A percentile compares a stretch with the other conserved stretches of the same genome.
phyloP scores from a whole-genome alignment of 2,113 vertebrate species.

The Ivindomyrus marchei region DNA sequence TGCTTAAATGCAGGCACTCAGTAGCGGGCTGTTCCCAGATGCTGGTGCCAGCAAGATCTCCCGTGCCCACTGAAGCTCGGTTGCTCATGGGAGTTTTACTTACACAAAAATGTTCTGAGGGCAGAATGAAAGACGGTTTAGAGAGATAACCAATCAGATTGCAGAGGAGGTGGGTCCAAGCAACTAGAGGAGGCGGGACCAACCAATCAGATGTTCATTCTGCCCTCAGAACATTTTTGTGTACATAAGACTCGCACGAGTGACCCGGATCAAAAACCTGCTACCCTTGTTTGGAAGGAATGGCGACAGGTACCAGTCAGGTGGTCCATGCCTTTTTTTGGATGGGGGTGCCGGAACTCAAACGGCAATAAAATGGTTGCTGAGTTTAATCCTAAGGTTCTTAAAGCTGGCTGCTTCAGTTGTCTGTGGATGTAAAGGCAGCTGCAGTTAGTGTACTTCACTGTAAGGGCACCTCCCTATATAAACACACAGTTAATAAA shows the following conservation, averaged over 20 bases:
- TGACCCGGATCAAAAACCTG: background rate
- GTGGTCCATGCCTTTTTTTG: background rate
- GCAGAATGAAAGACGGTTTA: too few species aligned
- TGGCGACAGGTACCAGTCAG: background rate
- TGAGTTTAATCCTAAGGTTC: background rate
- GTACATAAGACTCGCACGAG: too few species aligned
- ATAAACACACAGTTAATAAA: background rate
- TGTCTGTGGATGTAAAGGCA: background rate
- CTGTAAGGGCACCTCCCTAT: background rate
- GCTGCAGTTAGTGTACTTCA: background rate
- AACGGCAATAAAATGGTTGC: background rate
- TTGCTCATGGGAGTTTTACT: too few species aligned
- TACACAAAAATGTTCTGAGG: too few species aligned
- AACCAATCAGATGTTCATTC: too few species aligned
- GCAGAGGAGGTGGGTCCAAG: too few species aligned
- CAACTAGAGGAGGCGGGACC: too few species aligned
- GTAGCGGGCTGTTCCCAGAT: background rate
- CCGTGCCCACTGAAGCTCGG: background rate
- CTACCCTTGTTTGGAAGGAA: background rate
- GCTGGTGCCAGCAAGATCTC: background rate
- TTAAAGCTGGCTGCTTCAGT: background rate
- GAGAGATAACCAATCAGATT: too few species aligned
- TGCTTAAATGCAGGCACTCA: background rate
- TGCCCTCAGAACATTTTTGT: too few species aligned
- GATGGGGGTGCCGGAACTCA: background rate